These are phyloP conservation scores for Leucophenga varia DNA, from an alignment of 1,140 invertebrate species.

Conservation along the genomic window DNA sequence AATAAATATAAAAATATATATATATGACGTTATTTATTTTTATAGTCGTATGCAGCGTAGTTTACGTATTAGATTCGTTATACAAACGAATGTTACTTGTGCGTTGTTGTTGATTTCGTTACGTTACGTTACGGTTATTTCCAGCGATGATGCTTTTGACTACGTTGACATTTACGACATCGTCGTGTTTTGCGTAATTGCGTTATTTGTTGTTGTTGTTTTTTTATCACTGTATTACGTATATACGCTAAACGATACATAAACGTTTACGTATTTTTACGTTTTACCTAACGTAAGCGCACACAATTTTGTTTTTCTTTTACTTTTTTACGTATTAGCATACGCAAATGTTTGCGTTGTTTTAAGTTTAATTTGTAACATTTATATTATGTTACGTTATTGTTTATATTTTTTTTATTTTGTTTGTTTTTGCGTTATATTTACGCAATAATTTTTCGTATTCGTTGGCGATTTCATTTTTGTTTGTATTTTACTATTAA, in stretches of 20 bases:
- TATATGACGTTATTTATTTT: too few species aligned
- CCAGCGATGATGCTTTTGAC: slow-evolving; percentile 36
- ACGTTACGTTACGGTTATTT: slow-evolving; percentile 22
- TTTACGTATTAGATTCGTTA: too few species aligned
- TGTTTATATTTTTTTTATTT: slow-evolving; percentile 29
- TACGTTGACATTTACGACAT: slow-evolving; percentile 19
- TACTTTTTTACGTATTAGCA: slow-evolving; percentile 17
- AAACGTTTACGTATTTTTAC: slow-evolving; percentile 19
- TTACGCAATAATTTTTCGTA: slow-evolving; percentile 33
- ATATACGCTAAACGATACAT: slow-evolving; percentile 31
- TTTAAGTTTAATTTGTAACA: too few species aligned
- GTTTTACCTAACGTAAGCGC: neutral
- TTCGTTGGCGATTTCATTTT: slow-evolving; percentile 53
- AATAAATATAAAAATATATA: too few species aligned
- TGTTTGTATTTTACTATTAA: slow-evolving; percentile 48
- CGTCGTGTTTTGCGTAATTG: slow-evolving; percentile 12
- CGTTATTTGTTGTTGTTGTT: too few species aligned
- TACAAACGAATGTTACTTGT: too few species aligned
- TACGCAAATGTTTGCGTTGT: slow-evolving; percentile 25
- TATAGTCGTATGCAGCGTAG: too few species aligned
- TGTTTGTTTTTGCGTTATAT: slow-evolving; percentile 39
- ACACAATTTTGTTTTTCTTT: neutral
- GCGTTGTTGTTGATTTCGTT: slow-evolving; percentile 16
- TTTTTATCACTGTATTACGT: too few species aligned
- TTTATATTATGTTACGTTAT: slow-evolving; percentile 34